Base-by-base conservation (phyloP, 2,113 vertebrate species). In the Salvelinus alpinus region DNA sequence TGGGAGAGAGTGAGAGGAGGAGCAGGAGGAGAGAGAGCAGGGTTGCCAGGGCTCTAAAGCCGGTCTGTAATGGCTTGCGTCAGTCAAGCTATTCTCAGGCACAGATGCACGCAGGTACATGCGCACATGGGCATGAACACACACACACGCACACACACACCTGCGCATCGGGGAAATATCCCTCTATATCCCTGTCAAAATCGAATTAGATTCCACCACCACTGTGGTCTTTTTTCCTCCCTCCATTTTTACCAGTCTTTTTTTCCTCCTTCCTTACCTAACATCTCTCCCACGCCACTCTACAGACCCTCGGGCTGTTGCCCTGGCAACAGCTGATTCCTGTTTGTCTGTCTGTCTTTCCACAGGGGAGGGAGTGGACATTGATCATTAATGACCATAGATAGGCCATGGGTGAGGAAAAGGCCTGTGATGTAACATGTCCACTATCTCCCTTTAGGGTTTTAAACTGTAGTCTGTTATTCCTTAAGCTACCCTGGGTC, bases 281-380 rank as follows among this genome's bases (percentile, higher is more conserved):
- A 54, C 48, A 79, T 87, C 82, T 84, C 84, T 80, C 82, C 84
- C 82, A 81, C 82, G 79, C 87, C 79, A 73, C 57, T 83, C 77
- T 67, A 71, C 78, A 87, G 81, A 85, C 80, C 88, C 85, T 85
- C 82, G 82, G 84, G 79, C 85, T 84, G 91, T 93, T 92, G 90
- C 91, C 91, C 80, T 93, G 89, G 92, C 87, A 93, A 94, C 92
- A 91, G 90, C 91, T 91, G 92, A 88, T 92, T 94, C 92, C 92
- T 92, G 91, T 91, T 92, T 92, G 90, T 90, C 89, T 87, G 83
- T 84, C 85, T 80, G 78, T 67, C 79, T 90, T 91, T 84, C 88
- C 79, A 89, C 75, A 70, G 84, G 18, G 74, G 78, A 83, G 64
- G 88, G 79, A 83, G 78, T 69, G 80, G 68, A 67, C 47, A 74